Percentiles rank a stretch among this genome's conserved stretches.
phyloP scores from a whole-genome alignment of 1,140 invertebrate genomes.

The Plodia interpunctella region DNA sequence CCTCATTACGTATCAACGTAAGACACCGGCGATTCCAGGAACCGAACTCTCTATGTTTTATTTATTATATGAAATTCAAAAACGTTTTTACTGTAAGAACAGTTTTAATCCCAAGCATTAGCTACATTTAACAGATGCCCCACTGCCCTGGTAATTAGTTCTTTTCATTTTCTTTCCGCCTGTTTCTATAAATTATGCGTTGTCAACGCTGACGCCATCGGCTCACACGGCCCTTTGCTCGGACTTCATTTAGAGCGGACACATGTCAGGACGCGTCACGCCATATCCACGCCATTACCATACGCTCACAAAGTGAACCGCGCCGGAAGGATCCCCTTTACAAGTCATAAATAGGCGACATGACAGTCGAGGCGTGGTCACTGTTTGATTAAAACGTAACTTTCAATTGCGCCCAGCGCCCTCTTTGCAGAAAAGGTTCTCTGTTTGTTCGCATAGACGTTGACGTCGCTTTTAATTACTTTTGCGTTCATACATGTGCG shows the following conservation, averaged over 20 bases:
- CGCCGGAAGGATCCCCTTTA: constrained; percentile 44
- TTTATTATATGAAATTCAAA: too few species aligned
- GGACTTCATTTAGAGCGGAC: constrained; percentile 67
- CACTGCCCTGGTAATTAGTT: not conserved
- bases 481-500: constrained; percentile 40
- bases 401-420: constrained; percentile 39
- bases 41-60: too few species aligned
- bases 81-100: too few species aligned
- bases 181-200: constrained; percentile 9
- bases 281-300: constrained; percentile 60
- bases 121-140: too few species aligned
- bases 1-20: too few species aligned
- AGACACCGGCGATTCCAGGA: too few species aligned
- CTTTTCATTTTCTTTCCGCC: not conserved
- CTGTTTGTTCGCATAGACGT: constrained; percentile 34
- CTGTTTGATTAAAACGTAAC: constrained; percentile 65
- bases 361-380: constrained; percentile 51
- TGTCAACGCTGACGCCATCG: constrained; percentile 7
- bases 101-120: too few species aligned
- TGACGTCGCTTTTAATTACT: constrained; percentile 52
- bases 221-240: constrained; percentile 27
- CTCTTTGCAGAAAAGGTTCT: constrained; percentile 40
- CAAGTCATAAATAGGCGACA: constrained; percentile 59
- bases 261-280: constrained; percentile 60
- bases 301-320: constrained; percentile 52